Conservation (phyloP, 2,888 invertebrate species). For the Pseudococcus viburni region DNA sequence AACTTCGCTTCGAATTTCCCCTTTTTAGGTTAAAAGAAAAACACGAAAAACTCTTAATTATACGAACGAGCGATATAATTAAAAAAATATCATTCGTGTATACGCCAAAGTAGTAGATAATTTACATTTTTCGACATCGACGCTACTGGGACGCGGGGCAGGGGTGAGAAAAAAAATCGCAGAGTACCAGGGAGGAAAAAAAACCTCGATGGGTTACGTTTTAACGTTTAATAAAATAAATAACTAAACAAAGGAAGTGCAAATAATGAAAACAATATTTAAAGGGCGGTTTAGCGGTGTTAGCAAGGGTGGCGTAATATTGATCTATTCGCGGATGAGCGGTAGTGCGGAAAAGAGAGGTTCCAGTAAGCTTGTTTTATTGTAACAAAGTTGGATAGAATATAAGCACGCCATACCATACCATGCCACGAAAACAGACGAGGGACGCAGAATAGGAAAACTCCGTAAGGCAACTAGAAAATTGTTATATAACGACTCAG, state of each 20-base stretch:
- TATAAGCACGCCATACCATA: constrained; percentile 38
- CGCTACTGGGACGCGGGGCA: not conserved
- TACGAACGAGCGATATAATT: constrained; percentile 2
- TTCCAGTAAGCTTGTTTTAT: constrained; percentile 62
- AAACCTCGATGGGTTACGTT: constrained; percentile 31
- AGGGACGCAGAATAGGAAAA: constrained; percentile 53
- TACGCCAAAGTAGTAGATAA: not conserved
- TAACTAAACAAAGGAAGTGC: constrained; percentile 66
- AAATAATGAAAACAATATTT: constrained; percentile 66
- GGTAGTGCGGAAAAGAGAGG: constrained; percentile 28
- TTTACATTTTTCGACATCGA: not conserved
- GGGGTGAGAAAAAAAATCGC: not conserved
- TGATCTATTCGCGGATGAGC: constrained; percentile 61
- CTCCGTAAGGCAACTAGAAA: constrained; percentile 64
- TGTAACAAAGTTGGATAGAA: constrained; percentile 52
- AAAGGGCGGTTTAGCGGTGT: constrained; percentile 63
- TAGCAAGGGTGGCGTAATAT: constrained; percentile 60
- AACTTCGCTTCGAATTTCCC: no score
- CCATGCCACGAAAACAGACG: not conserved
- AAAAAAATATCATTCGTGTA: constrained; percentile 24
- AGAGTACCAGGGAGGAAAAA: not conserved
- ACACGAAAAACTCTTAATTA: not conserved
- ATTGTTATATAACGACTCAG: constrained; percentile 64
- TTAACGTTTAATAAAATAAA: constrained; percentile 65
- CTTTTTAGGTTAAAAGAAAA: no score